A percentile compares a stretch with the other conserved stretches of the same genome.
These are phyloP conservation scores for Conus canariensis DNA, from an alignment of 2,888 invertebrate species.

Conservation along the genomic window DNA sequence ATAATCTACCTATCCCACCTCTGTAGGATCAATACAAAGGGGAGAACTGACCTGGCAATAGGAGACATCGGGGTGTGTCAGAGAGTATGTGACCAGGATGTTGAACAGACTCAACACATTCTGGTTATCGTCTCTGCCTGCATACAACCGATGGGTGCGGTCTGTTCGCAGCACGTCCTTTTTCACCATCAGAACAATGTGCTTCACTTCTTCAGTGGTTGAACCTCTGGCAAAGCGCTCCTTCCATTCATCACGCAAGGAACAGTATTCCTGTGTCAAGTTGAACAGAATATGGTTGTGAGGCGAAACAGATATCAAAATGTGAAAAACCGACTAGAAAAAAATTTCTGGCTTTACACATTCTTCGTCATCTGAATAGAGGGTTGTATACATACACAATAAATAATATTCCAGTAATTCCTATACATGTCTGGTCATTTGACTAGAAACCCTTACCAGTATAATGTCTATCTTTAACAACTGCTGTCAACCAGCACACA, in stretches of 20 bases:
- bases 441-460: too few relatives aligned
- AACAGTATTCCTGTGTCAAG: conserved; percentile 85
- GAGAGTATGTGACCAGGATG: conserved; percentile 96
- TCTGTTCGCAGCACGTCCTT: conserved; percentile 98
- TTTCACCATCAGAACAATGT: conserved; percentile 95
- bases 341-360: too few relatives aligned
- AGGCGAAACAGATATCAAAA: too few relatives aligned
- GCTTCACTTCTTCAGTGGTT: conserved; percentile 79
- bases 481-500: too few relatives aligned
- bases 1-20: too few relatives aligned
- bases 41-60: conserved; percentile 87
- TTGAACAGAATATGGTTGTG: neutral
- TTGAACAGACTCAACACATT: conserved; percentile 96
- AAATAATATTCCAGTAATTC: too few relatives aligned
- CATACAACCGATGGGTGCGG: conserved; percentile 94
- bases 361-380: too few relatives aligned
- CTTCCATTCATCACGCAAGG: conserved; percentile 91
- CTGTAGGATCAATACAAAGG: neutral
- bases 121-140: conserved; percentile 89
- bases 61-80: conserved; percentile 96
- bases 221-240: conserved; percentile 82
- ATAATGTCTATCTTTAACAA: too few relatives aligned
- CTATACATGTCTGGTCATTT: too few relatives aligned
- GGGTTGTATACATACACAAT: too few relatives aligned
- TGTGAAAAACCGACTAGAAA: too few relatives aligned